Evolutionary conservation across 1,140 invertebrate species (phyloP), one percentile per base, ranked within the genome.

Genomic region (Tetraneura akinire): DNA sequence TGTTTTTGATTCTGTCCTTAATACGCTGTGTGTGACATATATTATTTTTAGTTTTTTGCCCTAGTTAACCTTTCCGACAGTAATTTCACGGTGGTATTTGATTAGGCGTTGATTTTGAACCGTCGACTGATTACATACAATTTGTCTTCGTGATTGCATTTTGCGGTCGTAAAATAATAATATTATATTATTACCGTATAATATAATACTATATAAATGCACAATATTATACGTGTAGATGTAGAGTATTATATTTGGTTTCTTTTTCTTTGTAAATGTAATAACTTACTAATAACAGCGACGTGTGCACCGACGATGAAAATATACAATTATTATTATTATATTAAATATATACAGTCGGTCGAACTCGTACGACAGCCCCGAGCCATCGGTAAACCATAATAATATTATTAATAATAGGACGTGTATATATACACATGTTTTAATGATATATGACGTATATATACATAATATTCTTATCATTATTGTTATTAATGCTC

Each of bases 51-150:
- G 0, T 45, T 32, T 18, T 3, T 6, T 11, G n/a, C 3, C 11
- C 37, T 10, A 6, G 16, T 3, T 5, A 3, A 3, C 51, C 16
- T 45, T 16, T 1, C n/a, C 64, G 13, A 21, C 64, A 5, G n/a
- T 23, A 21, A 66, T 66, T 66, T 66, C 37, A 45, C 64, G 64
- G 64, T 42, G 37, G 64, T 66, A 45, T 66, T 42, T 42, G 64
- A 66, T 66, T 42, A 37, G 64, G n/a, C n/a, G n/a, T 66, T 18
- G n/a, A 66, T 66, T 11, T 66, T 42, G n/a, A 10, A 3, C 16
- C 64, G n/a, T 66, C 64, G 64, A n/a, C 2, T 5, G 11, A 66
- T 37, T 21, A 8, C n/a, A 37, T 66, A n/a, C 32, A 66, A 66
- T 66, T 66, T 45, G 64, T 66, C 64, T 42, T 14, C 11, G n/a